A percentile compares a stretch with the other conserved stretches of the same genome.
phyloP scores from a whole-genome alignment of 1,140 invertebrate genomes.

The Drosophila miranda region DNA sequence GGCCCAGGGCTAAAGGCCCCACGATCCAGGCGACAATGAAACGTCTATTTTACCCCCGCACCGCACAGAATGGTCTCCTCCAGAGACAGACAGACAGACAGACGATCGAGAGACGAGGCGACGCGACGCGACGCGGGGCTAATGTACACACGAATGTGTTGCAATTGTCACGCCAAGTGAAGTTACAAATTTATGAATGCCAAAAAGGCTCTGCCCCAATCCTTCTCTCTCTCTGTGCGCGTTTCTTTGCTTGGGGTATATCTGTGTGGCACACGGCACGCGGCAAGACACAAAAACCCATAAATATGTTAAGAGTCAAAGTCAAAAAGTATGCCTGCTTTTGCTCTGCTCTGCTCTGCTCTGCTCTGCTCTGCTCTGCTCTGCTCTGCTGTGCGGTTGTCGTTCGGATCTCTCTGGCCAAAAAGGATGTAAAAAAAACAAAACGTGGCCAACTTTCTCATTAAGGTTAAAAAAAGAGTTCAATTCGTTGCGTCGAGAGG shows the following conservation, averaged over 20 bases:
- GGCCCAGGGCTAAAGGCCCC: constrained; percentile 6
- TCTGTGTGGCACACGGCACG: constrained; percentile 63
- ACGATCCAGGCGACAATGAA: constrained; percentile 72
- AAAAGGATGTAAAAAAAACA: constrained; percentile 1
- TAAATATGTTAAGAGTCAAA: constrained; percentile 79
- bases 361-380: too few relatives aligned
- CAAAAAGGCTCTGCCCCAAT: constrained; percentile 59
- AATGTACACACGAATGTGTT: constrained; percentile 80
- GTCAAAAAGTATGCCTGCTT: constrained; percentile 60
- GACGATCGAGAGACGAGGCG: constrained; percentile 45
- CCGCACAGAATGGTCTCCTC: neutral
- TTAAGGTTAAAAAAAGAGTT: constrained; percentile 56
- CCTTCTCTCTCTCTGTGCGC: neutral
- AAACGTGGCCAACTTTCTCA: constrained; percentile 58
- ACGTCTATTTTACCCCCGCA: constrained; percentile 78
- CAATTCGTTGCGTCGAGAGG: constrained; percentile 43
- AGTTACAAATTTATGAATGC: constrained; percentile 82
- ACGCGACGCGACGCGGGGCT: constrained; percentile 38
- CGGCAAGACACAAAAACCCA: constrained; percentile 70
- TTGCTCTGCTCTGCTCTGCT: too few relatives aligned
- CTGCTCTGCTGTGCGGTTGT: constrained; percentile 26
- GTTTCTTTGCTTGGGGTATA: constrained; percentile 16
- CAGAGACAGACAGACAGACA: constrained; percentile 36
- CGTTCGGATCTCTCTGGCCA: constrained; percentile 11
- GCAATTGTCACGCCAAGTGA: constrained; percentile 82